Evolutionary conservation across 2,888 invertebrate genomes (phyloP).

Genomic region (Brenthis ino): DNA sequence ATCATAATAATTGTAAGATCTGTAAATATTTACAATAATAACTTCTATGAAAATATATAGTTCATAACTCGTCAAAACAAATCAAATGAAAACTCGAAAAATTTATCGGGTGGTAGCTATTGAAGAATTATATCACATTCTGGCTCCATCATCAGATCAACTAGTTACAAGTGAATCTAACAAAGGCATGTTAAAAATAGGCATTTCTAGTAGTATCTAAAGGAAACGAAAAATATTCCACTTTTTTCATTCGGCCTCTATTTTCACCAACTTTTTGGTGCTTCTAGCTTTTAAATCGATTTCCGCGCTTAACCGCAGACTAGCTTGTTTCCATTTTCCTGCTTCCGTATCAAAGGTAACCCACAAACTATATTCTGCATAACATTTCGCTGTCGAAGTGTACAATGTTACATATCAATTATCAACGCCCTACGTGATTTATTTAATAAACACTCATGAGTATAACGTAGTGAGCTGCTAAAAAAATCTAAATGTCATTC

Average conservation of each 20-base stretch:
- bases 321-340: slow-evolving; percentile 40
- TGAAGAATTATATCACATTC: too few relatives aligned
- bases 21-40: too few relatives aligned
- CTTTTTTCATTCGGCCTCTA: slow-evolving; percentile 31
- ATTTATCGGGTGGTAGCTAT: too few relatives aligned
- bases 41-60: too few relatives aligned
- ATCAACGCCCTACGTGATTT: neutral
- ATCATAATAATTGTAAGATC: too few relatives aligned
- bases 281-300: slow-evolving; percentile 40
- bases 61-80: too few relatives aligned
- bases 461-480: too few relatives aligned
- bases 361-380: slow-evolving; percentile 31
- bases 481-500: too few relatives aligned
- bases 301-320: slow-evolving; percentile 43
- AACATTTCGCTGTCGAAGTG: slow-evolving; percentile 10
- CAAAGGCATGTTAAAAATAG: too few relatives aligned
- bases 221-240: slow-evolving; percentile 23
- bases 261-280: slow-evolving; percentile 6
- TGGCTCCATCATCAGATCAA: too few relatives aligned
- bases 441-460: neutral
- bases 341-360: slow-evolving; percentile 35
- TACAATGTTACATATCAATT: neutral
- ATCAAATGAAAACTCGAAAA: too few relatives aligned
- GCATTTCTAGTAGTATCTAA: neutral
- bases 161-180: too few relatives aligned